A percentile compares a stretch with the other conserved stretches of the same genome.
These are phyloP conservation scores for Oryzias dopingdopingensis DNA, from an alignment of 2,797 vertebrate genomes.

Conservation along the genomic window DNA sequence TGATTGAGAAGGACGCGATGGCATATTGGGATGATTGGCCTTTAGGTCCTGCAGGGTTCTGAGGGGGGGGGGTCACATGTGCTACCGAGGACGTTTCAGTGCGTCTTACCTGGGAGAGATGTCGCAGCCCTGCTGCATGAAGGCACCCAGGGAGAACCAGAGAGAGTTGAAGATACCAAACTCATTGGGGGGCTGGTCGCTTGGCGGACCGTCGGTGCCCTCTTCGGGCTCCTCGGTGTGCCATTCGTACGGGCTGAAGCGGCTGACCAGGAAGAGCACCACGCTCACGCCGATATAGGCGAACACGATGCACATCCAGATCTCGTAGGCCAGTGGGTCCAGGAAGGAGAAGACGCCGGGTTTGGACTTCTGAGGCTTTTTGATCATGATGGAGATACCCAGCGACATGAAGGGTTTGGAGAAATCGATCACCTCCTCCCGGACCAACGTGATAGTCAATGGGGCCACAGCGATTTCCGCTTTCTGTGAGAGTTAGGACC, in stretches of 20 bases:
- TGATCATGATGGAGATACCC: constrained; percentile 98
- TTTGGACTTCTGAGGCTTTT: constrained; percentile 96
- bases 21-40: constrained; percentile 16
- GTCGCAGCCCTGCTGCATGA: constrained; percentile 98
- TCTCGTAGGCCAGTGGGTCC: constrained; percentile 95
- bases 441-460: constrained; percentile 94
- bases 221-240: constrained; percentile 96
- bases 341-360: constrained; percentile 96
- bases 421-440: constrained; percentile 97
- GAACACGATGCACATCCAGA: constrained; percentile 99
- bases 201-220: constrained; percentile 89
- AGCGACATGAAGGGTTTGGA: constrained; percentile 97
- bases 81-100: neutral
- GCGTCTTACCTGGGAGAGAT: constrained; percentile 81
- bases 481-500: constrained; percentile 78
- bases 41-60: constrained; percentile 28
- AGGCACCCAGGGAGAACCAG: constrained; percentile 97
- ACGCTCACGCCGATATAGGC: constrained; percentile 97
- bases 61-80: constrained; percentile 2
- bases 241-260: constrained; percentile 97
- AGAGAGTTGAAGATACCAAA: constrained; percentile 98
- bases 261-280: constrained; percentile 96
- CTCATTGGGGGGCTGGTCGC: constrained; percentile 95
- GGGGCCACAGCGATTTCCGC: constrained; percentile 97
- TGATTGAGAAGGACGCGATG: constrained; percentile 13